Conservation (phyloP, 2,888 invertebrate species). For the Keiferia lycopersicella region DNA sequence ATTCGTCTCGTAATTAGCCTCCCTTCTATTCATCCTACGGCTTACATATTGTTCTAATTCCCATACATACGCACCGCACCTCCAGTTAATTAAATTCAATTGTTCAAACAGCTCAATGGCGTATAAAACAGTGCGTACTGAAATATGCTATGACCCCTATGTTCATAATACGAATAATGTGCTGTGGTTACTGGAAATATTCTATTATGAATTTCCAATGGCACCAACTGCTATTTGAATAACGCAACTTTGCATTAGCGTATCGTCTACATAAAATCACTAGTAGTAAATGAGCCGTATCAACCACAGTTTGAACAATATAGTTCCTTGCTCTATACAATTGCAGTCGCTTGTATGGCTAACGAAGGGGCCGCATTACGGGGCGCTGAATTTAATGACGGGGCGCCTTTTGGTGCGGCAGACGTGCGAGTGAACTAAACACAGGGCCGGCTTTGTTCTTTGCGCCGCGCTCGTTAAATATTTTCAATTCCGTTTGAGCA, state of each 20-base stretch:
- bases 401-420: conserved; percentile 49
- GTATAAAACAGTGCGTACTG: too few relatives aligned
- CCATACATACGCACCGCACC: not conserved
- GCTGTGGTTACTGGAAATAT: not conserved
- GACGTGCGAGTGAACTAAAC: conserved; percentile 55
- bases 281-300: conserved; percentile 6
- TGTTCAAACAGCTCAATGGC: conserved; percentile 1
- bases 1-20: conserved; percentile 12
- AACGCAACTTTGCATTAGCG: too few relatives aligned
- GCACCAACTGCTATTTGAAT: not conserved
- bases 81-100: not conserved
- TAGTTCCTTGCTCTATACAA: conserved; percentile 13
- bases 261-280: too few relatives aligned
- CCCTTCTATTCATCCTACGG: conserved; percentile 5
- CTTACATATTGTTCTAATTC: conserved; percentile 10
- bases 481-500: conserved; percentile 47
- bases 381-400: conserved; percentile 47
- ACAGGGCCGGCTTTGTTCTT: conserved; percentile 62
- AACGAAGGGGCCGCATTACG: conserved; percentile 28
- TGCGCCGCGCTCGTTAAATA: conserved; percentile 65
- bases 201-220: conserved; percentile 2
- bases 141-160: too few relatives aligned
- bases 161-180: too few relatives aligned
- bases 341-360: conserved; percentile 24
- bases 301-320: conserved; percentile 1